Evolutionary conservation across 2,113 vertebrate genomes (phyloP), one percentile per base, ranked within the genome.

Genomic region (Semicossyphus pulcher): DNA sequence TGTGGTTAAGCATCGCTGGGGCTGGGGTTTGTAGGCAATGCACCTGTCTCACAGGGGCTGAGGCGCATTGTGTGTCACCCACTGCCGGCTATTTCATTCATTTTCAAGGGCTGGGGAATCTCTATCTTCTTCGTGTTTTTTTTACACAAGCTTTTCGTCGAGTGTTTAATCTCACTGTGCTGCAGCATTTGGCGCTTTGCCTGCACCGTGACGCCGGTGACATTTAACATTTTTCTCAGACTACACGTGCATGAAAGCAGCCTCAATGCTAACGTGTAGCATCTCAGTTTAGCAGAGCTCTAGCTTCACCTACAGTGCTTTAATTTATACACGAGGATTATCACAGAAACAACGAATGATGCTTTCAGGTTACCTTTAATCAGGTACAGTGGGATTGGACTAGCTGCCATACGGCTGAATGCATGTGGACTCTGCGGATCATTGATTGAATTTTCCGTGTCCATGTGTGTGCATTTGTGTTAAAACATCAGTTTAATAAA

Each of bases 11-110:
- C 59, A 23, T 23, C 8, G 51, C 65, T 3, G 67, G 65, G 49
- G 70, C 52, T 37, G 32, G 1, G 44, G 39, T 21, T 77, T 6
- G 10, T 4, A 16, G 20, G 53, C 65, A 52, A 20, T 69, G 76
- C 69, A 83, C 86, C 72, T 86, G 78, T 12, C 65, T 53, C 21
- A 0, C 42, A 1, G 51, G 41, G 60, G 57, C 53, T 36, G 74
- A 77, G 51, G 68, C 64, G 60, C 72, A 63, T 61, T 20, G 80
- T 76, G 61, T 62, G 45, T 32, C 75, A 68, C 63, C 25, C 79
- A 62, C 36, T 80, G 47, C 86, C 80, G 84, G 88, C 81, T 57
- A 85, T 69, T 68, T 54, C 20, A 7, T 23, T 45, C 39, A n/a
- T n/a, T 12, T 12, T 1, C 25, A 1, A 49, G 16, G 18, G 7